Conservation (phyloP, 2,888 invertebrate genomes). For the Flexamia atlantica region DNA sequence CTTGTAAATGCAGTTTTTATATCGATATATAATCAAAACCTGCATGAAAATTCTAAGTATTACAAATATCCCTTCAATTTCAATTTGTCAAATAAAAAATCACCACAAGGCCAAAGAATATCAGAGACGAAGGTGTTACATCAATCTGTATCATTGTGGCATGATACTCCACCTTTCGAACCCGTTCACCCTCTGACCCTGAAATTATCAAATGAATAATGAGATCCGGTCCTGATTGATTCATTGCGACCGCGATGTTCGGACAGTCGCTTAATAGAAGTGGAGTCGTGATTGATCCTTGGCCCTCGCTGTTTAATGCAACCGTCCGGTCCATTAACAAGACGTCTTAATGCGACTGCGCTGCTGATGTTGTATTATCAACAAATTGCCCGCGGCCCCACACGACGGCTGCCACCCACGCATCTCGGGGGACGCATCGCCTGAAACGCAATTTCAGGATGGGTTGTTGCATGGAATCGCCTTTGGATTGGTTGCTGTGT, state of each 20-base stretch:
- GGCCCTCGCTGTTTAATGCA: conserved; percentile 2
- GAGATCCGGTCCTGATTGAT: not conserved
- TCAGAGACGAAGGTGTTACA: too few relatives aligned
- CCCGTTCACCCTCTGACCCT: not conserved
- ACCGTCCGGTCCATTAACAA: conserved; percentile 38
- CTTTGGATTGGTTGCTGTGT: too few relatives aligned
- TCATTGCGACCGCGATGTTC: not conserved
- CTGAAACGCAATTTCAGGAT: too few relatives aligned
- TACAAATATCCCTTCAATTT: too few relatives aligned
- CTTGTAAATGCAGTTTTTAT: too few relatives aligned
- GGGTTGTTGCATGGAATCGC: too few relatives aligned
- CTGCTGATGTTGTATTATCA: conserved; percentile 29
- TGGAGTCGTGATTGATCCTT: conserved; percentile 5
- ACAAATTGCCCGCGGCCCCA: conserved; percentile 19
- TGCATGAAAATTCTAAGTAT: too few relatives aligned
- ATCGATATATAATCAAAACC: too few relatives aligned
- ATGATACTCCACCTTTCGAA: not conserved
- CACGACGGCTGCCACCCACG: conserved; percentile 15
- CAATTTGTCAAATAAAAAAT: too few relatives aligned
- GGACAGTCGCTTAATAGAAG: conserved; percentile 11
- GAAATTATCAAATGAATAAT: not conserved
- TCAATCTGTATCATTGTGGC: too few relatives aligned
- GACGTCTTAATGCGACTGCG: conserved; percentile 33
- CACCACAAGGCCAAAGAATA: too few relatives aligned
- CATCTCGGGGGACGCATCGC: too few relatives aligned